A percentile compares a stretch with the other conserved stretches of the same genome.
Conservation (phyloP, 2,113 vertebrate species). For the Gnathonemus echidnorhynchus region DNA sequence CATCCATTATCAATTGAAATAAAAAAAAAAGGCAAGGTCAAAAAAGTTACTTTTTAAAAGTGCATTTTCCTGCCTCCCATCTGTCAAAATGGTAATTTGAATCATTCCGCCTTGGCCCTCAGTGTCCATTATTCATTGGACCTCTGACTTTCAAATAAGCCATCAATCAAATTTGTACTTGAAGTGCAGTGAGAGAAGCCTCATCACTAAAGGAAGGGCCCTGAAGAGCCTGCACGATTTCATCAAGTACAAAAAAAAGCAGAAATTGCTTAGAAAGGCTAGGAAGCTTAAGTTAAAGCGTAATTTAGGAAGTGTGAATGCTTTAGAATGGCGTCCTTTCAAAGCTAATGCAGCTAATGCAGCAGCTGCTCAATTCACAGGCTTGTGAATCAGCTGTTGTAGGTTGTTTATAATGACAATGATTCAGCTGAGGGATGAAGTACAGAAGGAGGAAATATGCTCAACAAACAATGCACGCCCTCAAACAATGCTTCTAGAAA, state of each 20-base stretch:
- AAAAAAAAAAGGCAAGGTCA: neutral
- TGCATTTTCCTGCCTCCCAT: neutral
- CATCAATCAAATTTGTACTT: neutral
- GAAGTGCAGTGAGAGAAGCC: neutral
- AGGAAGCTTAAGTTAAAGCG: neutral
- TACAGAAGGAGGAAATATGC: neutral
- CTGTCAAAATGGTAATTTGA: neutral
- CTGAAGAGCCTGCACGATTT: neutral
- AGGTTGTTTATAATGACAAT: neutral
- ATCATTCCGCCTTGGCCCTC: neutral
- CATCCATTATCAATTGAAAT: conserved; percentile 4
- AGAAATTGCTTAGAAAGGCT: neutral
- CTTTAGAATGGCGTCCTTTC: neutral
- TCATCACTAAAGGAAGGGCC: neutral
- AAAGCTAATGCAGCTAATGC: neutral
- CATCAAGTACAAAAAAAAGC: neutral
- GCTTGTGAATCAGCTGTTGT: neutral
- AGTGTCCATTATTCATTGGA: neutral
- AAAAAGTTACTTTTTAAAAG: neutral
- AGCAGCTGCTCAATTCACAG: neutral
- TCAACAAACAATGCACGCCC: neutral
- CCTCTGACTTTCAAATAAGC: conserved; percentile 4
- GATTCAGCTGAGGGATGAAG: neutral
- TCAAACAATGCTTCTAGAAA: neutral
- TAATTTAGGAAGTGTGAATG: neutral